phyloP scores from a whole-genome alignment of 2,113 vertebrate genomes.

The Tyto alba region DNA sequence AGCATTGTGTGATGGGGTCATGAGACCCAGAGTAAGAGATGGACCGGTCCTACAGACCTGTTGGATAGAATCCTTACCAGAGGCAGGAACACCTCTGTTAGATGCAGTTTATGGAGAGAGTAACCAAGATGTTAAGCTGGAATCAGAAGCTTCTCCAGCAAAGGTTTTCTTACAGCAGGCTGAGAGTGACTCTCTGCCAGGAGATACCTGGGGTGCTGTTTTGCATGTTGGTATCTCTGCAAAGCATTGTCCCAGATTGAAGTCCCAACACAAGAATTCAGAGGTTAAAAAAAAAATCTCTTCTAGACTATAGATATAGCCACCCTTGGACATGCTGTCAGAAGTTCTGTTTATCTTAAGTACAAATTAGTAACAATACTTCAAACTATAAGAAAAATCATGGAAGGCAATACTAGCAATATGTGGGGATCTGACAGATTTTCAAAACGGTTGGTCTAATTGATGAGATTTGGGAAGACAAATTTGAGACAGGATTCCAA shows the following conservation, averaged over 20 bases:
- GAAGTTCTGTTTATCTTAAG: neutral
- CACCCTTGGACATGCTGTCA: neutral
- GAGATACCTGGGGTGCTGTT: rapidly evolving
- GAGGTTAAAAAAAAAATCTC: neutral
- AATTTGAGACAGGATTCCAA: neutral
- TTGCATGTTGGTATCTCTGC: neutral
- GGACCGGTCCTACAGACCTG: neutral
- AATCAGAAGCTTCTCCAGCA: neutral
- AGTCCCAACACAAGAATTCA: neutral
- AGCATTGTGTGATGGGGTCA: neutral
- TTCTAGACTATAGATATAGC: neutral
- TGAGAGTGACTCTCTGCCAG: neutral
- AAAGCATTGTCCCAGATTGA: neutral
- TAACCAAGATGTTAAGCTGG: neutral
- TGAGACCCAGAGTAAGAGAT: neutral
- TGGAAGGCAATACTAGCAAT: neutral
- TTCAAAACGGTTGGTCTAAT: neutral
- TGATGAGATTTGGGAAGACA: neutral
- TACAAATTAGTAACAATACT: neutral
- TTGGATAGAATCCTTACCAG: neutral
- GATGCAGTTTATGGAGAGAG: neutral
- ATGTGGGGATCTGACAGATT: neutral
- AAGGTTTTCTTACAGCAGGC: neutral
- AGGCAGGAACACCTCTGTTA: neutral
- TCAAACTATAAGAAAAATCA: neutral